Evolutionary conservation across 2,888 invertebrate genomes (phyloP).

Genomic region (Drosophila borealis): DNA sequence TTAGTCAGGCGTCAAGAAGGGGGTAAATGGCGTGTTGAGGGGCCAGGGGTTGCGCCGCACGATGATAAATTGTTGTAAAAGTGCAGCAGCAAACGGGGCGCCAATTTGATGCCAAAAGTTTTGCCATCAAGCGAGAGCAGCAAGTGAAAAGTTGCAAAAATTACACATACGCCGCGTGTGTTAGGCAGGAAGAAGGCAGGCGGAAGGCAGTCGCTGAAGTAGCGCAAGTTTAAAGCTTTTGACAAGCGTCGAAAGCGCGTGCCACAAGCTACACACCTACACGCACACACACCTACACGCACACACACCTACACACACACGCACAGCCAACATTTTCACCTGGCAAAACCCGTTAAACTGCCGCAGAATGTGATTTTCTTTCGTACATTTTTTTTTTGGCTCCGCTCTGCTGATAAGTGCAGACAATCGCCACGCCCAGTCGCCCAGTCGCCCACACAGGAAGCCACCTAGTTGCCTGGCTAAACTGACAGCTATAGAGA

Average conservation of each 20-base stretch:
- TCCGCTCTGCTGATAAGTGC: slow-evolving; percentile 61
- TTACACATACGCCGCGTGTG: slow-evolving; percentile 55
- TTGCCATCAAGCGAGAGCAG: slow-evolving; percentile 53
- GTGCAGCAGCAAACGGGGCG: slow-evolving; percentile 55
- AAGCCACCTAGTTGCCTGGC: slow-evolving; percentile 45
- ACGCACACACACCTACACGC: slow-evolving; percentile 53
- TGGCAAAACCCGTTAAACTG: slow-evolving; percentile 71
- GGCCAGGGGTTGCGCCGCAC: slow-evolving; percentile 18
- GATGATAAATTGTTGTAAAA: slow-evolving; percentile 73
- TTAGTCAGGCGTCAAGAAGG: slow-evolving; percentile 70
- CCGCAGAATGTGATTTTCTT: slow-evolving; percentile 63
- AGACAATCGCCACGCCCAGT: slow-evolving; percentile 53
- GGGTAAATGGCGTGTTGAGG: neutral
- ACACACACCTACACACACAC: slow-evolving; percentile 45
- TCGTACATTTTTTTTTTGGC: slow-evolving; percentile 1
- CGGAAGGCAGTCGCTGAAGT: slow-evolving; percentile 16
- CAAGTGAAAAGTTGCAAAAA: slow-evolving; percentile 38
- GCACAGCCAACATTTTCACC: slow-evolving; percentile 32
- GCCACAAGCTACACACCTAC: slow-evolving; percentile 60
- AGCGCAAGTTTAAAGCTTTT: slow-evolving; percentile 61
- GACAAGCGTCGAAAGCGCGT: slow-evolving; percentile 52
- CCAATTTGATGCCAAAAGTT: slow-evolving; percentile 79
- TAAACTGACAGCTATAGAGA: slow-evolving; percentile 80
- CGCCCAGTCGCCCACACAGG: slow-evolving; percentile 16
- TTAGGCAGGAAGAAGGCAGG: slow-evolving; percentile 4